Evolutionary conservation across 2,113 vertebrate genomes (phyloP), one percentile per base, ranked within the genome.

Genomic region (Fulmarus glacialis): DNA sequence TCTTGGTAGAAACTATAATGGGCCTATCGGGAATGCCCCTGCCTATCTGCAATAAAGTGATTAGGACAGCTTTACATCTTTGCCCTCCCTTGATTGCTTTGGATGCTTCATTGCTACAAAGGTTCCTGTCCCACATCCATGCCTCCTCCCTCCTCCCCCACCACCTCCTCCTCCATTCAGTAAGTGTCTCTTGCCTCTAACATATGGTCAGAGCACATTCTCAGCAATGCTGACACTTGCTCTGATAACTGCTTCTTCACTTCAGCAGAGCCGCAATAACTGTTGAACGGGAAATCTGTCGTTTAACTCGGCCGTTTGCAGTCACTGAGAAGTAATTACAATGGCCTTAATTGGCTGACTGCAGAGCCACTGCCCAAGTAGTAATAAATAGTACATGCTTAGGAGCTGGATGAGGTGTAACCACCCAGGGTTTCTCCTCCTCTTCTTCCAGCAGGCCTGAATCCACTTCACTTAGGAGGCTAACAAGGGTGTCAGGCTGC

Each of bases 301-400:
- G 2, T 77, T 97, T 55, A 75, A 53, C 80, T 71, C 4, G 18
- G 45, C 79, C 2, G 1, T 79, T 96, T 91, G 68, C 90, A 92
- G 82, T 32, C 80, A 50, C 8, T 0, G 58, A 77, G 92, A 32
- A 89, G 72, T 67, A 87, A 96, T 95, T 93, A 66, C 82, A 84
- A 36, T 23, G 73, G 55, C 95, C 75, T 62, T 91, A 95, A 95
- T 74, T 93, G 91, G 91, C 94, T 15, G 27, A 47, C 63, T 80
- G 90, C 89, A 87, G 94, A 83, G 75, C 90, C 93, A 79, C 87
- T 95, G 85, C 87, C 95, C 52, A 16, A 83, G 87, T 30, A 80
- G 74, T 77, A 89, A 81, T 67, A 60, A 77, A 89, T 22, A 56
- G 68, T 58, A 29, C 13, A 1, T 59, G 91, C 62, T 85, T 55